A percentile compares a stretch with the other conserved stretches of the same genome.
Conservation (phyloP, 2,888 invertebrate genomes). For the Pterostichus niger region DNA sequence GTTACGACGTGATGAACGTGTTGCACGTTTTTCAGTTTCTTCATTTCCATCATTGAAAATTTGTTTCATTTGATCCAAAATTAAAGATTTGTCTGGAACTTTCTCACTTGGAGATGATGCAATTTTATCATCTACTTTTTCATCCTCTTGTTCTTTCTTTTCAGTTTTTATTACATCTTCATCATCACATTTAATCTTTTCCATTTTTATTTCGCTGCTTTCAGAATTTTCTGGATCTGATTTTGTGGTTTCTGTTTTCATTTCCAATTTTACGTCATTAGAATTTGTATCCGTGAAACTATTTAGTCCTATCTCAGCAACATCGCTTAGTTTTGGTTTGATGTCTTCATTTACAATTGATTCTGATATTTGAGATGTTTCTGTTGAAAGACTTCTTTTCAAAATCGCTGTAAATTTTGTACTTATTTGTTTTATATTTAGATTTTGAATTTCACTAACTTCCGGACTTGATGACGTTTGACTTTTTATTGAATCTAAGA, state of each 20-base stretch:
- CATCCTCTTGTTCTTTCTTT: slow-evolving; percentile 70
- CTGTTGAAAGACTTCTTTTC: slow-evolving; percentile 68
- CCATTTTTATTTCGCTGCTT: slow-evolving; percentile 14
- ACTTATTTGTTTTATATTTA: slow-evolving; percentile 68
- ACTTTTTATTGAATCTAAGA: slow-evolving; percentile 63
- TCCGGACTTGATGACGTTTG: slow-evolving; percentile 53
- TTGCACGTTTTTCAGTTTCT: slow-evolving; percentile 69
- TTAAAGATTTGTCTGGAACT: slow-evolving; percentile 79
- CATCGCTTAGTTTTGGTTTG: slow-evolving; percentile 69
- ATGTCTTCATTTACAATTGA: slow-evolving; percentile 73
- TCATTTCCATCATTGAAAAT: slow-evolving; percentile 76
- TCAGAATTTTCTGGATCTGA: slow-evolving; percentile 8
- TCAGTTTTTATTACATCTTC: slow-evolving; percentile 55
- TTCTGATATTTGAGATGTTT: slow-evolving; percentile 71
- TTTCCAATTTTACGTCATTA: slow-evolving; percentile 57
- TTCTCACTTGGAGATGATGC: slow-evolving; percentile 73
- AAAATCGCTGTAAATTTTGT: slow-evolving; percentile 65
- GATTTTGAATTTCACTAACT: slow-evolving; percentile 59
- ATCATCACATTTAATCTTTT: slow-evolving; percentile 66
- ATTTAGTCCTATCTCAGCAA: slow-evolving; percentile 61
- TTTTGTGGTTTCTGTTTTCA: slow-evolving; percentile 52
- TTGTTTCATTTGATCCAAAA: slow-evolving; percentile 82
- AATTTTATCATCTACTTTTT: slow-evolving; percentile 65
- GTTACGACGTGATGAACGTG: slow-evolving; percentile 69
- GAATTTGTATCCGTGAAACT: slow-evolving; percentile 64